Percentiles rank a stretch among this genome's conserved stretches.
Conservation (phyloP, 2,888 invertebrate genomes). For the Patella pellucida region DNA sequence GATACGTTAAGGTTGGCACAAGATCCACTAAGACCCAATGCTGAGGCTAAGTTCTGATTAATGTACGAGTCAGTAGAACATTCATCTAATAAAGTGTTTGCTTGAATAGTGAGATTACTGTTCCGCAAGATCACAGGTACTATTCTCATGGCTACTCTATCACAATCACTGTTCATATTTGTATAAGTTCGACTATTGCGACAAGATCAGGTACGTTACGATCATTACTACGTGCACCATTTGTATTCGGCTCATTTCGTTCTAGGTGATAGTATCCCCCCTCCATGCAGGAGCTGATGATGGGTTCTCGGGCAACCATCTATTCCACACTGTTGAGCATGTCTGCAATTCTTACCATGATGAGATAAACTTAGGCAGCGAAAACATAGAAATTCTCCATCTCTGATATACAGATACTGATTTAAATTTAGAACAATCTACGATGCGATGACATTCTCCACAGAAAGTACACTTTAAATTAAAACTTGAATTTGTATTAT, state of each 20-base stretch:
- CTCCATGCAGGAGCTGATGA: neutral
- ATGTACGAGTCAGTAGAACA: constrained; percentile 3
- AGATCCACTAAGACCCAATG: constrained; percentile 7
- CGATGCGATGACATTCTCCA: neutral
- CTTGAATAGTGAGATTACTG: neutral
- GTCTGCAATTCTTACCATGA: neutral
- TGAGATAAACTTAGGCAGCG: neutral
- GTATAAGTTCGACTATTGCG: too few species aligned
- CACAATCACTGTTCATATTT: neutral
- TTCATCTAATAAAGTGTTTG: constrained; percentile 9
- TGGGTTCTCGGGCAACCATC: neutral
- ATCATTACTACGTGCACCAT: too few species aligned
- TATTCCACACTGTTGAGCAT: neutral
- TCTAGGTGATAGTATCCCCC: neutral
- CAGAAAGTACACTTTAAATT: neutral
- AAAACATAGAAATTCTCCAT: neutral
- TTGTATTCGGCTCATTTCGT: too few species aligned
- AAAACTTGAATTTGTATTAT: neutral
- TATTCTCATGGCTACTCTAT: constrained; percentile 14
- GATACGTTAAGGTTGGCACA: neutral
- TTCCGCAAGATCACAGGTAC: constrained; percentile 14
- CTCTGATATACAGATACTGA: neutral
- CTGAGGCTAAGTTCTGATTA: neutral
- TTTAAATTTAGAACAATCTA: neutral
- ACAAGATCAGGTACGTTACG: too few species aligned